Base-by-base conservation (phyloP, 2,113 vertebrate species). In the Xiphias gladius region DNA sequence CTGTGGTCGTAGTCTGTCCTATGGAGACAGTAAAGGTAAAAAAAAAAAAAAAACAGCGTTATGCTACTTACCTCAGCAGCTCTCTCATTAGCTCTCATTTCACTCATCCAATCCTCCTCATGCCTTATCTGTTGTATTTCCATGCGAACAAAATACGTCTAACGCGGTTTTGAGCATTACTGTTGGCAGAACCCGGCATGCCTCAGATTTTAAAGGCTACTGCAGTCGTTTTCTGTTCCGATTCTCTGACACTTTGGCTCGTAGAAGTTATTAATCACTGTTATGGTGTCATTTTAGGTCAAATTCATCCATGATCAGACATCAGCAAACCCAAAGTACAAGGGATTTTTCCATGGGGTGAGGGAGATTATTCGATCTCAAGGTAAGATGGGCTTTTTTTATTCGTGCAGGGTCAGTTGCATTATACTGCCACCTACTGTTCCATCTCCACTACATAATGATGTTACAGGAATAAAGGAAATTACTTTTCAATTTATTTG, bases 261-360 rank as follows among this genome's bases (percentile, higher is more conserved):
- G 24, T 32, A 0, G 14, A 2, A 1, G 20, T 13, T 4, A 30
- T 62, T 67, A 9, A 77, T 61, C 11, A 46, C 61, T 58, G 19
- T 70, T 41, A 2, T 54, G 1, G 10, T 85, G 6, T 54, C 0
- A 12, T 89, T 92, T 1, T 81, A 98, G 97, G 97, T 99, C 59
- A 99, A 99, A 92, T 99, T 99, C 89, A 99, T 99, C 84, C 98
- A 99, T 1, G 98, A 99, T 87, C 98, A 99, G 93, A 96, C 95
- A 17, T 99, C 98, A 12, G 88, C 96, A 35, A 97, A 96, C 57
- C 98, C 98, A 54, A 99, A 97, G 85, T 99, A 99, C 89, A 94
- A 88, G 30, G 98, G 98, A 0, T 99, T 99, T 85, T 99, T 98
- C 92, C 98, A 99, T 0, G 98, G 98, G 0, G 97, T 99, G 61